Conservation (phyloP, 2,888 invertebrate genomes). For the Dasysyrphus tricinctus region DNA sequence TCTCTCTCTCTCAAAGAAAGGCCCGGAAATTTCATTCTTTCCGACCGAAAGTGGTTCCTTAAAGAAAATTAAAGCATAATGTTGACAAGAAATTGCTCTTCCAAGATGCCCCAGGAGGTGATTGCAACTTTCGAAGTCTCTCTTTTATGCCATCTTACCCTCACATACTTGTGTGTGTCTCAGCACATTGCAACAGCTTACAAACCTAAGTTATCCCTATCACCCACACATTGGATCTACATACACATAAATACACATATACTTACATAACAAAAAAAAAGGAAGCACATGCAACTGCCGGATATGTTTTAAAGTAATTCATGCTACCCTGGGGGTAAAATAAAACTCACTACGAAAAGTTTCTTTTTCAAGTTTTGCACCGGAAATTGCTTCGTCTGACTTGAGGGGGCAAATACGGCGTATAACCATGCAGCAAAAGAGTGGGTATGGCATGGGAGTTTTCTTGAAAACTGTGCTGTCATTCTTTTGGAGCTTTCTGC, state of each 20-base stretch:
- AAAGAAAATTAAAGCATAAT: constrained; percentile 70
- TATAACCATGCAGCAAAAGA: not conserved
- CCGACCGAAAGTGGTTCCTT: constrained; percentile 58
- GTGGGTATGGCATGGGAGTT: constrained; percentile 24
- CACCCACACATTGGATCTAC: not conserved
- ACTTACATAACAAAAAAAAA: not conserved
- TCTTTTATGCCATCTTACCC: constrained; percentile 55
- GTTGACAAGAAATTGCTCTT: constrained; percentile 58
- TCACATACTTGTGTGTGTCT: constrained; percentile 47
- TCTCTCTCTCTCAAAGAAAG: constrained; percentile 6
- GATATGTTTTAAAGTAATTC: constrained; percentile 76
- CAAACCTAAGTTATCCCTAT: constrained; percentile 16
- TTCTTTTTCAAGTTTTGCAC: constrained; percentile 75
- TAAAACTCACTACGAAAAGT: constrained; percentile 71
- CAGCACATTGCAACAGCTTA: constrained; percentile 57
- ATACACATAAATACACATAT: not conserved
- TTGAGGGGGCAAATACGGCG: constrained; percentile 38
- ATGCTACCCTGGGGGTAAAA: constrained; percentile 75
- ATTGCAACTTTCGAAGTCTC: constrained; percentile 67
- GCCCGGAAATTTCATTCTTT: constrained; percentile 61
- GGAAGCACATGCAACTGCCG: constrained; percentile 72
- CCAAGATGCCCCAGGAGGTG: constrained; percentile 57
- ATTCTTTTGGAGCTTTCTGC: constrained; percentile 61
- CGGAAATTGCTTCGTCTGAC: constrained; percentile 75
- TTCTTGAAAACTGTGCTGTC: constrained; percentile 68